These are phyloP conservation scores for Peromyscus nudipes DNA, from an alignment of 2,797 vertebrate genomes.

Conservation along the genomic window DNA sequence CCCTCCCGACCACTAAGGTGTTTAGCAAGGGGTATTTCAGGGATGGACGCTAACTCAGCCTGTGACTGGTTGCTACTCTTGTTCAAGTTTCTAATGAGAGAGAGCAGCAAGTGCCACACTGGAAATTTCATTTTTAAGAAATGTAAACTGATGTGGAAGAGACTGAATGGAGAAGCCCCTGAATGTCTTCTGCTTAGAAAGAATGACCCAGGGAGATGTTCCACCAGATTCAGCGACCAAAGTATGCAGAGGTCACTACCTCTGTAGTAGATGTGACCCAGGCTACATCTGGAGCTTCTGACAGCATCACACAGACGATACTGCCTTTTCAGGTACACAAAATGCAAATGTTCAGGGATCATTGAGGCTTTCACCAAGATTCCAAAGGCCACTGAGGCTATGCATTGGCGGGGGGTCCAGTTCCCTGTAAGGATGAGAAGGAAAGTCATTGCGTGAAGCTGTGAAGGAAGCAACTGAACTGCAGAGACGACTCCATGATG, in stretches of 20 bases:
- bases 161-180: not conserved
- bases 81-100: not conserved
- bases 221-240: not conserved
- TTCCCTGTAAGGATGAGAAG: too few species aligned
- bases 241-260: not conserved
- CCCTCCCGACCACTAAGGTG: not conserved
- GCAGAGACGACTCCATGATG: not conserved
- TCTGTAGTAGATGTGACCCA: not conserved
- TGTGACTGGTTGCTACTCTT: not conserved
- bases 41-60: not conserved
- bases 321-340: not conserved
- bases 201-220: not conserved
- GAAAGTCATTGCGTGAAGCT: not conserved
- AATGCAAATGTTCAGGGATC: not conserved
- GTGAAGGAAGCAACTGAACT: not conserved
- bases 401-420: not conserved
- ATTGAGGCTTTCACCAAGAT: not conserved
- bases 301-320: not conserved
- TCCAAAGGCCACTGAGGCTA: not conserved
- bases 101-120: not conserved
- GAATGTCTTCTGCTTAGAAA: not conserved
- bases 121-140: not conserved
- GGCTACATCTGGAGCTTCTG: not conserved
- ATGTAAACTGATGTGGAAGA: not conserved
- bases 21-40: not conserved